Evolutionary conservation across 2,797 vertebrate species (phyloP), one percentile per base, ranked within the genome.

Genomic region (Avahi laniger): DNA sequence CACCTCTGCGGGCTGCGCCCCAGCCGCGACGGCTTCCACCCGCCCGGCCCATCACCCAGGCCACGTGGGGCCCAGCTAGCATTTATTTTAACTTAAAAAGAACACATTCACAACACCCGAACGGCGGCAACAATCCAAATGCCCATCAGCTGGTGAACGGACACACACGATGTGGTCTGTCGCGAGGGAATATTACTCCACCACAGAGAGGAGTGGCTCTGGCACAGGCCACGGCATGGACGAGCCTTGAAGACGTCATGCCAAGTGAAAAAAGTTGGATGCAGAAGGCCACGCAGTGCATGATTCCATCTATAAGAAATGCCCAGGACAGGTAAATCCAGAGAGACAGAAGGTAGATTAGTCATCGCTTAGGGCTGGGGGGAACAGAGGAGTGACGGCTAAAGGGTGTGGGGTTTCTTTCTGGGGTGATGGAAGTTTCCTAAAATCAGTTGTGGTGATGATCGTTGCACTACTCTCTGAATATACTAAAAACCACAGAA

Each of bases 161-260:
- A 30, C 4, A 14, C 63, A 15, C n/a, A 26, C 10, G 52, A 1
- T 0, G 14, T 2, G 48, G 41, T 8, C 10, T 0, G 8, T 9
- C 24, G 0, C 4, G 24, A 7, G 35, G 75, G 6, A 48, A 2
- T 22, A 17, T 35, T 17, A 79, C 24, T 35, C 30, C 15, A 59
- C 38, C 6, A 2, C 12, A 5, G 18, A 73, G 46, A 93, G 28
- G 12, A 52, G 65, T 0, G 26, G 2, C 14, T 0, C 7, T 2
- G 7, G 28, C 0, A 14, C 11, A 1, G 13, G 30, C 38, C 1
- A 3, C 26, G 0, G 7, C 2, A 0, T 0, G 26, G 28, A 26
- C 0, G 13, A 30, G 7, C 13, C 67, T 7, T 3, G 15, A 38
- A 38, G 9, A n/a, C 18, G 0, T 14, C 0, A 13, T 2, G 0